These are phyloP conservation scores for Bos taurus DNA, from an alignment of 2,113 vertebrate species.

Conservation along the genomic window ARS-UCD2.0 NC_037355.1:4982001-4982500, in stretches of 20 bases:
- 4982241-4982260: neutral
- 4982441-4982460: neutral
- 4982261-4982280: neutral
- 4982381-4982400: neutral
- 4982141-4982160: neutral
- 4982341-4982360: too few relatives aligned
- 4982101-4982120: neutral
- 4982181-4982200: fast-evolving
- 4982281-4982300: neutral
- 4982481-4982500: neutral
- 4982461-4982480: neutral
- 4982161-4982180: fast-evolving
- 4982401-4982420: neutral
- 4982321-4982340: neutral
- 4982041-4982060: neutral
- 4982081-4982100: neutral
- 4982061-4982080: neutral
- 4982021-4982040: neutral
- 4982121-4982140: neutral
- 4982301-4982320: neutral
- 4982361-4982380: neutral
- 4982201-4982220: neutral
- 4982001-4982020: neutral
- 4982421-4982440: neutral
- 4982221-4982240: neutral